Base-by-base conservation (phyloP, 2,113 vertebrate species). In the Corythornis vintsioides region DNA sequence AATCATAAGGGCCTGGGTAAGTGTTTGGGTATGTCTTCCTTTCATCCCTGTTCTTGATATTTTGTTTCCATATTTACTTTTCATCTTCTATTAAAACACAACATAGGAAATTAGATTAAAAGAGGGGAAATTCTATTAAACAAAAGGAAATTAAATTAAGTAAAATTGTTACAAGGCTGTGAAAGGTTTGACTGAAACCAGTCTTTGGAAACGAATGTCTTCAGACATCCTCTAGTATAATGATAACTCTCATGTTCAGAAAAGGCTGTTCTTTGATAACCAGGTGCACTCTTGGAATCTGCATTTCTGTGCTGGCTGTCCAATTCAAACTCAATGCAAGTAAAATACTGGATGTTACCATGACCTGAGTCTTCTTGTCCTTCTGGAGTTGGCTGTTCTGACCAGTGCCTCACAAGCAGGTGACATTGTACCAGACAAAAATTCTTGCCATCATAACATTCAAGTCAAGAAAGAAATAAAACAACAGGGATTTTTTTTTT, bases 71-170 rank as follows among this genome's bases (percentile, higher is more conserved):
- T 94, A 95, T 94, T 75, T 83, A 87, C 85, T 80, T 91, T 95
- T 94, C 86, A 65, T 91, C 75, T 91, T 77, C 64, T 91, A 93
- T 95, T 95, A 89, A 95, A 96, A 94, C 78, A 95, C 75, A 96
- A 94, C 90, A 90, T 83, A 69, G 95, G 82, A 97, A 96, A 96
- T 96, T 81, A 80, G 74, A 96, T 97, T 95, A 92, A 87, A 71
- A 73, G 64, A 81, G 42, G 29, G 92, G 83, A 96, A 96, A 97
- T 92, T 81, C 42, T 55, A 92, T 91, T 95, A 94, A 94, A 79
- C 47, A 70, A 95, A 91, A 96, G 95, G 93, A 97, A 97, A 97
- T 96, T 92, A 93, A 96, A 95, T 97, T 94, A 95, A 88, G 35
- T 35, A 90, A 89, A 93, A 92, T 83, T 93, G 87, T 92, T 95